Base-by-base conservation (phyloP, 2,888 invertebrate species). In the Acanthococcus lagerstroemiae region DNA sequence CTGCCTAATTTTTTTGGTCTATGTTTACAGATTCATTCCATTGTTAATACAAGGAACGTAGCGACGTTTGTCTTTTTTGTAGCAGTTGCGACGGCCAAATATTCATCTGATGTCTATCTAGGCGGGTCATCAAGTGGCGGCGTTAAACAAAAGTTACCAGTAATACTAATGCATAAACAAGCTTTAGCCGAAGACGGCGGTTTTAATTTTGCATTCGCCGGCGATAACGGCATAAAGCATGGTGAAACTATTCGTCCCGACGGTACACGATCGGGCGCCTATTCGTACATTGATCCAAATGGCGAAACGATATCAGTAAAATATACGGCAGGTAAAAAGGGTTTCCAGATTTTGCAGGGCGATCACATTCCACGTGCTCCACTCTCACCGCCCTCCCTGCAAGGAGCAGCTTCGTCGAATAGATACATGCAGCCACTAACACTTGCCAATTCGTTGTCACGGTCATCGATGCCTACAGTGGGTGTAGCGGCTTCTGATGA, bases 221-320 rank as follows among this genome's bases (percentile, higher is more conserved):
- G 85, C 0, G 85, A 86, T 75, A 85, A 85, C 72, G 85, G 85
- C 0, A 75, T 84, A 4, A 82, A 84, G 0, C 85, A 84, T 6
- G 85, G 85, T 0, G 85, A 85, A 73, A 80, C 80, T 69, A 85
- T 86, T 37, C 80, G 82, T 26, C 84, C 85, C 0, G 85, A 86
- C 70, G 85, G 85, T 4, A 81, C 82, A 52, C 76, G 85, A 67
- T 80, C 81, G 1, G 85, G 85, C 0, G 81, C 81, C 0, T 84
- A 83, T 73, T 82, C 82, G 71, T 84, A 84, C 76, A 81, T 83
- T 68, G 85, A 85, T 68, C 84, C 85, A 0, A 82, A 75, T 65
- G 85, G 85, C 0, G 82, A 83, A 72, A 78, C 83, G 19, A 83
- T 85, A 68, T 82, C 81, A 44, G 80, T 85, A 19, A 85, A 81